These are phyloP conservation scores for Anser brachyrhynchus DNA, from an alignment of 2,113 vertebrate species.

Conservation along the genomic window DNA sequence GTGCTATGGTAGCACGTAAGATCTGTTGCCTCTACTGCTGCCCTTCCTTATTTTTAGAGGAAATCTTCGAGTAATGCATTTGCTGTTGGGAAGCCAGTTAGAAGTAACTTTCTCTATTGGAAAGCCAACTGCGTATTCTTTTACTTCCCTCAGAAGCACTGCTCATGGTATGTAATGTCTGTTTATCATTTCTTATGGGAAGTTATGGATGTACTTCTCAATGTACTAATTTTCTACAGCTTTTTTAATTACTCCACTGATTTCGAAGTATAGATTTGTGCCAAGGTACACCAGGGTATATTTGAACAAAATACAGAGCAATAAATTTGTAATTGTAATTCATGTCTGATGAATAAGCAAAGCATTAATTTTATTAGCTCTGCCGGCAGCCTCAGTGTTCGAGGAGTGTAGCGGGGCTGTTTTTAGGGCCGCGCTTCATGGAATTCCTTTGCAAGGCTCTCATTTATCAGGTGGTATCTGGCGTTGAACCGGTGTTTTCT, in stretches of 20 bases:
- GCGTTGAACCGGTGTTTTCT: background rate
- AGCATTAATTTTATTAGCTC: background rate
- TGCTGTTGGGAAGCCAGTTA: background rate
- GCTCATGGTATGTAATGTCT: background rate
- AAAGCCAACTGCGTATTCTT: background rate
- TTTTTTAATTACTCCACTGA: background rate
- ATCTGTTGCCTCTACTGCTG: background rate
- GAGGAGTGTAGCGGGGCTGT: background rate
- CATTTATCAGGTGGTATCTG: background rate
- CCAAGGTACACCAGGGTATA: background rate
- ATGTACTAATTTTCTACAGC: background rate
- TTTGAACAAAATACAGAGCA: slow-evolving; percentile 26
- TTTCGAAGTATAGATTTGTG: background rate
- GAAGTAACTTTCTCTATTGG: background rate
- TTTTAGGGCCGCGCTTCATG: background rate
- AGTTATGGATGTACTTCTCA: background rate
- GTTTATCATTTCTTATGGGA: background rate
- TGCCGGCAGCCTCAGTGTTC: background rate
- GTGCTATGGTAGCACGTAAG: background rate
- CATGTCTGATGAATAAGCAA: slow-evolving; percentile 1
- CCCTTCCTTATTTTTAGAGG: background rate
- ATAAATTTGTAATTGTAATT: slow-evolving; percentile 19
- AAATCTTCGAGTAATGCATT: background rate
- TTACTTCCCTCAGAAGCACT: background rate
- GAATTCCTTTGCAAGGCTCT: background rate